Conservation (phyloP, 2,888 invertebrate genomes). For the Lasioglossum lativentre region DNA sequence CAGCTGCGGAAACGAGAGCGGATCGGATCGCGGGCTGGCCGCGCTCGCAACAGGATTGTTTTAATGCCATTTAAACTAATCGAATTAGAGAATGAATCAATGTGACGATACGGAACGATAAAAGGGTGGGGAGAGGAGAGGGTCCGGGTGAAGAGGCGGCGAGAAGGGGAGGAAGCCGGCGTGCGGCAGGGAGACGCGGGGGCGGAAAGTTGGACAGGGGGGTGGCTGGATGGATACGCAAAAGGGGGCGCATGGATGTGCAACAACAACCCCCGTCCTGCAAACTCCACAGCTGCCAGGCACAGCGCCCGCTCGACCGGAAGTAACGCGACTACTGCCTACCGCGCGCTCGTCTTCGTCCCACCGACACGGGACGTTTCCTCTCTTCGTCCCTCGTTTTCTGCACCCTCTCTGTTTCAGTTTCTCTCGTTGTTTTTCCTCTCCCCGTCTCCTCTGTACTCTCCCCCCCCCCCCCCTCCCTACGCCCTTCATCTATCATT, state of each 20-base stretch:
- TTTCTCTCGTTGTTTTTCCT: conserved; percentile 54
- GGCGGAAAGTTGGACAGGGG: conserved; percentile 62
- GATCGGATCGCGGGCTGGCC: conserved; percentile 43
- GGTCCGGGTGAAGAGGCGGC: conserved; percentile 35
- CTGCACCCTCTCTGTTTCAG: conserved; percentile 62
- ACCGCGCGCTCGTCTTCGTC: conserved; percentile 79
- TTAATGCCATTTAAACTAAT: conserved; percentile 87
- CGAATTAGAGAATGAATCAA: conserved; percentile 86
- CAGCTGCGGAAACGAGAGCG: conserved; percentile 67
- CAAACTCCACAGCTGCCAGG: conserved; percentile 84
- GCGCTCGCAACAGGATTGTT: conserved; percentile 86
- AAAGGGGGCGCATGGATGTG: conserved; percentile 80
- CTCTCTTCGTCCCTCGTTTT: neutral
- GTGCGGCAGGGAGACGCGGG: conserved; percentile 46
- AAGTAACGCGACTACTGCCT: conserved; percentile 85
- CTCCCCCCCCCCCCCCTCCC: conserved; percentile 32
- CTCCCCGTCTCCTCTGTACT: neutral
- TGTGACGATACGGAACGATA: conserved; percentile 81
- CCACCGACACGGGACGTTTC: conserved; percentile 55
- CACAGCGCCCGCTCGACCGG: conserved; percentile 84
- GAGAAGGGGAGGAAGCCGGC: conserved; percentile 33
- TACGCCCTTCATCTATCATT: conserved; percentile 59
- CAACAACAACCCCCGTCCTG: conserved; percentile 78
- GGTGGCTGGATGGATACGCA: conserved; percentile 74
- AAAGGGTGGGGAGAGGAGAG: conserved; percentile 62